Conservation (phyloP, 1,140 invertebrate genomes). For the fruit fly (Drosophila melanogaster) region DNA sequence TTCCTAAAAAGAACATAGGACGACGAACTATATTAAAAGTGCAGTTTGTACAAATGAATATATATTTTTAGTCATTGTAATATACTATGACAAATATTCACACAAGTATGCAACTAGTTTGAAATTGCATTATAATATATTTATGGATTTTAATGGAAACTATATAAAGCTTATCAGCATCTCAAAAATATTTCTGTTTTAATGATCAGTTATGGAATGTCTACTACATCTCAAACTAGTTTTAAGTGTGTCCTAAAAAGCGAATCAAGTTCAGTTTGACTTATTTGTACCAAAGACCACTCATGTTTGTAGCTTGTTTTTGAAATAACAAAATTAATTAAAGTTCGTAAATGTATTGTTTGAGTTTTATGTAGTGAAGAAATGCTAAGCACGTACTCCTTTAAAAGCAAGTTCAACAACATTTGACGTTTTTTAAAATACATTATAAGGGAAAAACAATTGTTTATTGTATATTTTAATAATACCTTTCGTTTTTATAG, state of each 20-base stretch:
- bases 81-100: background rate
- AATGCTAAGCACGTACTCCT: background rate
- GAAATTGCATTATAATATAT: background rate
- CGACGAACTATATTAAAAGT: background rate
- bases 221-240: background rate
- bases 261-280: background rate
- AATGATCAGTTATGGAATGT: background rate
- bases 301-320: background rate
- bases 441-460: too few species aligned
- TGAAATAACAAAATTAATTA: background rate
- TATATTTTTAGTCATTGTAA: too few species aligned
- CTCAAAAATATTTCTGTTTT: background rate
- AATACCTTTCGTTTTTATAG: too few species aligned
- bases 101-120: background rate
- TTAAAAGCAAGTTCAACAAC: background rate
- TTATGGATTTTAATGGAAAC: background rate
- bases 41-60: background rate
- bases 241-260: background rate
- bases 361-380: too few species aligned
- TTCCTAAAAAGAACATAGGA: background rate
- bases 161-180: background rate
- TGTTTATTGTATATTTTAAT: too few species aligned
- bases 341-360: background rate
- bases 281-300: background rate
- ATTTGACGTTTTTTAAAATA: too few species aligned